Evolutionary conservation across 1,140 invertebrate genomes (phyloP).

Genomic region (Drosophila truncata): DNA sequence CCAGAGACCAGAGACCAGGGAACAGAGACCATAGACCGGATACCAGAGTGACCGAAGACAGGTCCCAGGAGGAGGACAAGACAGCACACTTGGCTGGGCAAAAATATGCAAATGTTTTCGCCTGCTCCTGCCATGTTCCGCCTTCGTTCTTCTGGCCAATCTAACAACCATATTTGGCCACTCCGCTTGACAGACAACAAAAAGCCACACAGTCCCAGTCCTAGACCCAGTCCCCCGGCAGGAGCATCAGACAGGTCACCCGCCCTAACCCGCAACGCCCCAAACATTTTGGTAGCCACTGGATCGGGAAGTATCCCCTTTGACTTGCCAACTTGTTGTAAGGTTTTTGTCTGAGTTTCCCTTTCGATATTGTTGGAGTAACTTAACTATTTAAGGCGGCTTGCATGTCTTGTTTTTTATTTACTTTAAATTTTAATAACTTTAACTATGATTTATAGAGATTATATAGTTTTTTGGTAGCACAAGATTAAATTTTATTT

Average conservation of each 20-base stretch:
- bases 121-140: slow-evolving; percentile 38
- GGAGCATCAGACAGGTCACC: slow-evolving; percentile 39
- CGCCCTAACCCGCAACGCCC: slow-evolving; percentile 39
- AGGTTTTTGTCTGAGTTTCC: slow-evolving; percentile 31
- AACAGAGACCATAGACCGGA: slow-evolving; percentile 11
- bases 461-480: rapidly evolving
- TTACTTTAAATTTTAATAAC: background rate
- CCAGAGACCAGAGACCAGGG: slow-evolving; percentile 3
- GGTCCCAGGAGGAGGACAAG: slow-evolving; percentile 69
- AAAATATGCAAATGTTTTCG: slow-evolving; percentile 75
- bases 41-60: slow-evolving; percentile 66
- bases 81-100: slow-evolving; percentile 29
- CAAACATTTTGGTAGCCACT: slow-evolving; percentile 55
- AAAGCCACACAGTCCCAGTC: slow-evolving; percentile 44
- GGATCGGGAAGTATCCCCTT: slow-evolving; percentile 52
- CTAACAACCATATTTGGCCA: slow-evolving; percentile 84
- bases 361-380: background rate
- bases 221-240: slow-evolving; percentile 6
- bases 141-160: slow-evolving; percentile 53
- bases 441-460: background rate
- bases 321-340: slow-evolving; percentile 56
- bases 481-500: background rate
- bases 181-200: slow-evolving; percentile 80
- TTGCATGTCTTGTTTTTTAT: background rate
- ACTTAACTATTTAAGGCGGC: background rate